Conservation (phyloP, 2,888 invertebrate genomes). For the Hydropsyche betteni region DNA sequence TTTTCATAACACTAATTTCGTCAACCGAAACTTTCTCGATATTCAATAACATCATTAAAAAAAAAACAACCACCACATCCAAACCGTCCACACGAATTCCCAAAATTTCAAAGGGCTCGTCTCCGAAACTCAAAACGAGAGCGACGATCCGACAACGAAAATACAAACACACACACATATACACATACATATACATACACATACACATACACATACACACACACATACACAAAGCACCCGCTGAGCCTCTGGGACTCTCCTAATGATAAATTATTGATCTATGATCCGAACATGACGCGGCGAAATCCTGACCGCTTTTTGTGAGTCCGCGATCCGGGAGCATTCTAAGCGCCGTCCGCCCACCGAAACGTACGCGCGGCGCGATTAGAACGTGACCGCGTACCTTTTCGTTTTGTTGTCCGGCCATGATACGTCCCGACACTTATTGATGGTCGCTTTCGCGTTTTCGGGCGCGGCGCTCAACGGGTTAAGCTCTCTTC, state of each 20-base stretch:
- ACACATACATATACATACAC: too few species aligned
- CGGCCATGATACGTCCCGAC: slow-evolving; percentile 29
- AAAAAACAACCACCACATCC: too few species aligned
- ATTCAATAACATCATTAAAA: too few species aligned
- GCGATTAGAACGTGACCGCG: slow-evolving; percentile 12
- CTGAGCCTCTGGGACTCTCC: slow-evolving; percentile 5
- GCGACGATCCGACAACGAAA: too few species aligned
- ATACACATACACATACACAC: too few species aligned
- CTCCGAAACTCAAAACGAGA: too few species aligned
- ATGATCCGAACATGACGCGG: slow-evolving; percentile 49
- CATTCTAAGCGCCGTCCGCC: neutral
- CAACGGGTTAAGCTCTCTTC: neutral
- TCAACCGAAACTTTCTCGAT: too few species aligned
- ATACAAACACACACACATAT: too few species aligned
- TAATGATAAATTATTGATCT: slow-evolving; percentile 52
- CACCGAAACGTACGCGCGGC: neutral
- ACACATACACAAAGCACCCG: neutral
- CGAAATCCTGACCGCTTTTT: slow-evolving; percentile 42
- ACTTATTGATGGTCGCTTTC: slow-evolving; percentile 29
- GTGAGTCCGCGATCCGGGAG: slow-evolving; percentile 1
- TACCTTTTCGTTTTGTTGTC: neutral
- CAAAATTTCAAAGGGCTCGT: too few species aligned
- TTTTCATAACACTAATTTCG: too few species aligned
- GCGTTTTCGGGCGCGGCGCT: neutral
- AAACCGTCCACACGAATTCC: too few species aligned